phyloP scores from a whole-genome alignment of 2,888 invertebrate species.

The Melieria crassipennis region DNA sequence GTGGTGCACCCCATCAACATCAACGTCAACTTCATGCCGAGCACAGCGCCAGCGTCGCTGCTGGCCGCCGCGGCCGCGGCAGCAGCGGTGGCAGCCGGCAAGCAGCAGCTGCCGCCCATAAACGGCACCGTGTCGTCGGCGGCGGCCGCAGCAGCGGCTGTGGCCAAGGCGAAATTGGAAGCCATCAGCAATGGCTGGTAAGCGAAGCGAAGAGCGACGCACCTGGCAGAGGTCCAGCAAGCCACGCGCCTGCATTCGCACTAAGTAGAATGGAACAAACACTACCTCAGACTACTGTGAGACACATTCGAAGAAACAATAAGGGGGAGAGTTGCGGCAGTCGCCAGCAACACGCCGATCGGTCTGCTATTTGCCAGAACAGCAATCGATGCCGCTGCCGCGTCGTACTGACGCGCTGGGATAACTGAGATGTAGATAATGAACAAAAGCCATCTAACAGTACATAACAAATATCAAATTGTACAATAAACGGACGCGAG shows the following conservation, averaged over 20 bases:
- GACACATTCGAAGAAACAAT: conserved; percentile 16
- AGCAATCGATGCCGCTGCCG: neutral
- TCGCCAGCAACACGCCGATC: neutral
- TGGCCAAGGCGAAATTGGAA: conserved; percentile 61
- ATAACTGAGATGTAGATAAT: no score
- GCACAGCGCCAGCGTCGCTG: conserved; percentile 53
- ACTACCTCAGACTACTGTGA: conserved; percentile 63
- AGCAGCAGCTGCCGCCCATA: conserved; percentile 47
- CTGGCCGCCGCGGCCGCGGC: conserved; percentile 56
- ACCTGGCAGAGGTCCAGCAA: neutral
- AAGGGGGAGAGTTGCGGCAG: neutral
- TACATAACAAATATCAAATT: no score
- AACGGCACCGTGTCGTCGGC: conserved; percentile 39
- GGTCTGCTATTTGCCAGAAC: no score
- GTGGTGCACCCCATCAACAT: conserved; percentile 88
- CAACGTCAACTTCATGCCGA: conserved; percentile 78
- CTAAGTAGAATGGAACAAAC: conserved; percentile 45
- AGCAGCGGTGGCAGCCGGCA: conserved; percentile 52
- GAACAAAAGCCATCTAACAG: no score
- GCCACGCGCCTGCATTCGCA: neutral
- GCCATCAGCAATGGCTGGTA: conserved; percentile 64
- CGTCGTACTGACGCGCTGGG: no score
- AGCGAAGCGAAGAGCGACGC: conserved; percentile 20
- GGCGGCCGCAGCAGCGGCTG: conserved; percentile 48
- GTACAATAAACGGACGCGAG: no score